Evolutionary conservation across 2,797 vertebrate genomes (phyloP).

Genomic region (Holocentrus rufus): DNA sequence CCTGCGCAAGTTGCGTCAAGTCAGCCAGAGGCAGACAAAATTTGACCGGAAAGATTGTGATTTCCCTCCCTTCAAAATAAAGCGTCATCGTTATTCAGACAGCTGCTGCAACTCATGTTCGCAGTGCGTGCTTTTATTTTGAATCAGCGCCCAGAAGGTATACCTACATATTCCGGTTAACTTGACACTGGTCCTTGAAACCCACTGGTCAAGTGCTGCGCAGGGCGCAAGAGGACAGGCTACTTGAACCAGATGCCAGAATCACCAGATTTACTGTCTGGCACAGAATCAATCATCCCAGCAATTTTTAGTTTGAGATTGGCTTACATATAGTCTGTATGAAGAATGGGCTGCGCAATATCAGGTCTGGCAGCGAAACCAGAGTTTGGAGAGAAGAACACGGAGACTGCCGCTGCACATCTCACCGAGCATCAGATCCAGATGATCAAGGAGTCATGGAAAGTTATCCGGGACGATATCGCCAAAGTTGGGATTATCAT

Average conservation of each 20-base stretch:
- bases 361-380: slow-evolving; percentile 78
- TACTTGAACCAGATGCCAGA: slow-evolving; percentile 38
- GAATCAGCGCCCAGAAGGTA: background rate
- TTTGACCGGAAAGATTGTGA: slow-evolving; percentile 4
- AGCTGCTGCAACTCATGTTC: no score
- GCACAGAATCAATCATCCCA: slow-evolving; percentile 13
- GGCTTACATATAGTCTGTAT: background rate
- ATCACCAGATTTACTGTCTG: slow-evolving; percentile 1
- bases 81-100: background rate
- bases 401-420: slow-evolving; percentile 56
- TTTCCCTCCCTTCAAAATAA: slow-evolving; percentile 31
- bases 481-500: slow-evolving; percentile 87
- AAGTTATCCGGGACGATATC: slow-evolving; percentile 86
- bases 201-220: slow-evolving; percentile 23
- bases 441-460: slow-evolving; percentile 85
- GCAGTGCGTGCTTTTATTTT: slow-evolving; percentile 12
- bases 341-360: slow-evolving; percentile 84
- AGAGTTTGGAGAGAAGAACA: slow-evolving; percentile 59
- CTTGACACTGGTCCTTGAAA: slow-evolving; percentile 7
- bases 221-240: slow-evolving; percentile 27
- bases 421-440: slow-evolving; percentile 75
- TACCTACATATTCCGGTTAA: background rate
- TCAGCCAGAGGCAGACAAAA: fast-evolving
- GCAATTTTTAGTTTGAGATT: background rate
- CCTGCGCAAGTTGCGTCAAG: slow-evolving; percentile 24